phyloP scores from a whole-genome alignment of 2,888 invertebrate genomes.

The Ochropacha duplaris region DNA sequence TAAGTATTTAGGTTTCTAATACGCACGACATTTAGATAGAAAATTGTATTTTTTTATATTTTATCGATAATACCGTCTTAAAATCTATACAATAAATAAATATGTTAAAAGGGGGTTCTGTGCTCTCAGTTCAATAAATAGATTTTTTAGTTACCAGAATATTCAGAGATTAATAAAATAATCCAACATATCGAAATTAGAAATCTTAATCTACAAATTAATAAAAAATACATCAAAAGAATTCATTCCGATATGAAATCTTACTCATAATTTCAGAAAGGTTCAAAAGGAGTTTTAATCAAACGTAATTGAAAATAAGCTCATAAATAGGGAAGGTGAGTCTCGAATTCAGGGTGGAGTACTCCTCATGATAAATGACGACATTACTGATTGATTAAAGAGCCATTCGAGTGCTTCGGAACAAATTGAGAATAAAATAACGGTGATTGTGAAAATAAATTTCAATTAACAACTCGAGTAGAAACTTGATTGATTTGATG shows the following conservation, averaged over 20 bases:
- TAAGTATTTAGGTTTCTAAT: slow-evolving; percentile 50
- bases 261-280: slow-evolving; percentile 4
- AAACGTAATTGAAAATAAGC: slow-evolving; percentile 24
- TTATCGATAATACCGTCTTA: slow-evolving; percentile 36
- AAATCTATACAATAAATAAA: not conserved
- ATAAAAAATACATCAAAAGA: not conserved
- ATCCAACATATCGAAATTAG: not conserved
- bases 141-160: too few relatives aligned
- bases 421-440: not conserved
- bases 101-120: too few relatives aligned
- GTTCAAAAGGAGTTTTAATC: slow-evolving; percentile 12
- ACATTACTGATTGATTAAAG: not conserved
- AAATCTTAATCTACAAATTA: not conserved
- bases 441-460: not conserved
- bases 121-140: not conserved
- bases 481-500: not conserved
- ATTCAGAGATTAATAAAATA: not conserved
- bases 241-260: not conserved
- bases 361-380: not conserved
- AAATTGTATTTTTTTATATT: slow-evolving; percentile 20
- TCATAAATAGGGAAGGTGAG: slow-evolving; percentile 1
- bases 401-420: not conserved
- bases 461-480: not conserved
- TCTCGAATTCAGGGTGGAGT: not conserved
- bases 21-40: slow-evolving; percentile 63